Conservation (phyloP, 2,888 invertebrate genomes). For the Athrips mouffetella region DNA sequence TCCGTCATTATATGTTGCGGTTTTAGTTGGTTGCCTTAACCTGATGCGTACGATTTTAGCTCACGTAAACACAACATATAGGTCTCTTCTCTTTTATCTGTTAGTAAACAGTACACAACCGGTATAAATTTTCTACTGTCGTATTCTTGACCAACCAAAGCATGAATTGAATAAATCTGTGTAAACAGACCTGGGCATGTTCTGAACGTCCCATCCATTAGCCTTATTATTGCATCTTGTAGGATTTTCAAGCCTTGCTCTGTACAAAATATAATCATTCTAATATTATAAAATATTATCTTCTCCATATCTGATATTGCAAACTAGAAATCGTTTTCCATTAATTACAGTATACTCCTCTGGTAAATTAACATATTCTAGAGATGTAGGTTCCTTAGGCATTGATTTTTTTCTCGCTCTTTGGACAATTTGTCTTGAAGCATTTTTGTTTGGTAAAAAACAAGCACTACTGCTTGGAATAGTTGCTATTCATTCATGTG, state of each 20-base stretch:
- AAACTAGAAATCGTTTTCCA: background rate
- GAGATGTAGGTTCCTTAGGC: background rate
- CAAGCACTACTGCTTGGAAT: slow-evolving; percentile 4
- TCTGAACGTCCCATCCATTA: slow-evolving; percentile 12
- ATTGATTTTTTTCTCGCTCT: background rate
- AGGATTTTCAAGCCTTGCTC: background rate
- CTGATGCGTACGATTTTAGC: background rate
- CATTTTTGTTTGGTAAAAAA: slow-evolving; percentile 1
- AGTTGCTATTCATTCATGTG: too few relatives aligned
- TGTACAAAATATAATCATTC: background rate
- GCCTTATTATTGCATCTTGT: background rate
- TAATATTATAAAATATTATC: too few relatives aligned
- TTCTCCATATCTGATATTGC: background rate
- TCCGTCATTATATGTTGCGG: slow-evolving; percentile 13
- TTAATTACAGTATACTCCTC: background rate
- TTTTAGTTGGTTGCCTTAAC: background rate
- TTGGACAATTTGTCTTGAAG: background rate
- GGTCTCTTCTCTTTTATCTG: slow-evolving; percentile 4
- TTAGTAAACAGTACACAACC: background rate
- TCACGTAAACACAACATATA: slow-evolving; percentile 2
- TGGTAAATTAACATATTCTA: background rate
- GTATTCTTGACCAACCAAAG: background rate
- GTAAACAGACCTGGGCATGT: background rate
- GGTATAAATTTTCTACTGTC: background rate
- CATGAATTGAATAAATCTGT: slow-evolving; percentile 13